Conservation (phyloP, 2,888 invertebrate species). For the Rhopalosiphum nymphaeae region DNA sequence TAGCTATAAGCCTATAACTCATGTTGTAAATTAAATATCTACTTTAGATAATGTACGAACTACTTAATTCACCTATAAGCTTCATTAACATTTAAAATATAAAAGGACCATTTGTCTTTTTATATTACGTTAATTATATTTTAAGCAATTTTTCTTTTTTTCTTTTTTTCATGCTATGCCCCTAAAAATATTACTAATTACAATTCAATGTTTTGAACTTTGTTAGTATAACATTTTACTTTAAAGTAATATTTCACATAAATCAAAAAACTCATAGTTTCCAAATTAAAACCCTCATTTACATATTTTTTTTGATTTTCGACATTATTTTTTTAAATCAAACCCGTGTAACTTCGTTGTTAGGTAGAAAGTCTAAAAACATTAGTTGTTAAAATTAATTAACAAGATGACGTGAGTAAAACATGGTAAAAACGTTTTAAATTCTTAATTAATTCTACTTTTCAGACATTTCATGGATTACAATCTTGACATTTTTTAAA, state of each 20-base stretch:
- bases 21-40: background rate
- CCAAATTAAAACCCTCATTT: background rate
- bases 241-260: background rate
- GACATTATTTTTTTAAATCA: background rate
- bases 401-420: background rate
- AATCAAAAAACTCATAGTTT: background rate
- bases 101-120: background rate
- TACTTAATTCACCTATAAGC: background rate
- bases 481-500: background rate
- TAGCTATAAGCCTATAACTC: background rate
- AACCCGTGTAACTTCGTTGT: background rate
- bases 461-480: background rate
- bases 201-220: background rate
- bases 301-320: background rate
- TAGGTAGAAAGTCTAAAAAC: background rate
- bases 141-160: background rate
- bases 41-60: background rate
- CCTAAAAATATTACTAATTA: background rate
- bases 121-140: background rate
- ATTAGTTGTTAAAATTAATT: background rate
- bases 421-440: background rate
- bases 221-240: background rate
- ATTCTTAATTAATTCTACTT: background rate
- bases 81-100: background rate
- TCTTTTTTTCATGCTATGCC: background rate